Evolutionary conservation across 1,140 invertebrate species (phyloP), one percentile per base, ranked within the genome.

Genomic region (Dendroctonus ponderosae): DNA sequence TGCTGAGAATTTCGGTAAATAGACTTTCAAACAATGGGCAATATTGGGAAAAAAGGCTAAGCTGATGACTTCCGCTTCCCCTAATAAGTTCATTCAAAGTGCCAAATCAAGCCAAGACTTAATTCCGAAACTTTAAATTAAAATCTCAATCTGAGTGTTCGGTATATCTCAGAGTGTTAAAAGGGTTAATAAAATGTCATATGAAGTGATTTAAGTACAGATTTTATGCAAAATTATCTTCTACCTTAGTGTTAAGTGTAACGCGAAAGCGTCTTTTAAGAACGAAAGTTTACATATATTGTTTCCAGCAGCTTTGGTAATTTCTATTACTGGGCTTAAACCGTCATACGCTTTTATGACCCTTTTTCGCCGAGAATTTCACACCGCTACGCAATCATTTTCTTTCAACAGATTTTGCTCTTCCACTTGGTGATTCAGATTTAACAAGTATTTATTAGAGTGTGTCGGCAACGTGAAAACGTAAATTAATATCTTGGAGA

Each of bases 401-500:
- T 26, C 26, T 26, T 26, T 3, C 26, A 26, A 26, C 26, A 26
- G 26, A 26, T 26, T 26, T 26, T 26, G 26, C 26, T 26, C 26
- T 26, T 26, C 26, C 26, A 26, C 26, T 54, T 54, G 38, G 52
- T 14, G 56, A 46, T 44, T 58, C 56, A 15, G 46, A 58, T 58
- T 58, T 44, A 43, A 46, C 14, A n/a, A n/a, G 56, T 58, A 46
- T 61, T 61, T 61, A 61, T 61, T 38, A 40, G 42, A 61, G 59
- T 61, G 59, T 61, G 39, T 26, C n/a, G 37, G 59, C 59, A 38
- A 39, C 11, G 37, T 14, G 48, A 61, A 15, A 14, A 43, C 39
- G 46, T 50, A 61, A 61, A 61, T 61, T 61, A 61, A 61, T 61
- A 61, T 40, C 59, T 50, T 39, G 38, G 46, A 61, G 50, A 48